Percentiles rank a stretch among this genome's conserved stretches.
Conservation (phyloP, 2,113 vertebrate species). For the Leuciscus idus region DNA sequence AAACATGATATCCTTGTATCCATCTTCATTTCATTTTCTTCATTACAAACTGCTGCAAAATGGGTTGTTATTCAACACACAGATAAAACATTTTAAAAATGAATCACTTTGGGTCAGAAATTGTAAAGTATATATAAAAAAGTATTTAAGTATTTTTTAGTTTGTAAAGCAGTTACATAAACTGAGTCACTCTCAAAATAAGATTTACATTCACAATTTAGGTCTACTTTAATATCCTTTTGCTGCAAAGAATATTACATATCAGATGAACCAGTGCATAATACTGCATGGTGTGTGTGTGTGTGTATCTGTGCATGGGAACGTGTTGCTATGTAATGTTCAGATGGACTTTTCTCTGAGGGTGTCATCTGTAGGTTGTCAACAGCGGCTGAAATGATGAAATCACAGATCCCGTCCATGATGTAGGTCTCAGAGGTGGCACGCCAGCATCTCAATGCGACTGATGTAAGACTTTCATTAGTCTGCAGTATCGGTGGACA, state of each 20-base stretch:
- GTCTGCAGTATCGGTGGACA: not conserved
- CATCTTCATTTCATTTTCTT: not conserved
- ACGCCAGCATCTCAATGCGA: not conserved
- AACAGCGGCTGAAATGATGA: not conserved
- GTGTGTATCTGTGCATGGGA: not conserved
- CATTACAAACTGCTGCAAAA: not conserved
- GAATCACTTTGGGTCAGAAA: not conserved
- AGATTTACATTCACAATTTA: not conserved
- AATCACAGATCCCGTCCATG: constrained; percentile 30
- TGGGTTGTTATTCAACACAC: too few species aligned
- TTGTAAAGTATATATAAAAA: not conserved
- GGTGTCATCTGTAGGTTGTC: constrained; percentile 40
- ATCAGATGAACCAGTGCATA: not conserved
- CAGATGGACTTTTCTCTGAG: constrained; percentile 3
- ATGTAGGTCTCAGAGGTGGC: constrained; percentile 31
- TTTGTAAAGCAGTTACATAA: not conserved
- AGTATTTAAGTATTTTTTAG: too few species aligned
- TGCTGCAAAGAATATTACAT: not conserved
- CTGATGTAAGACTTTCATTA: constrained; percentile 32
- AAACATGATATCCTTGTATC: not conserved
- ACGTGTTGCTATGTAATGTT: constrained; percentile 1
- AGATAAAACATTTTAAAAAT: not conserved
- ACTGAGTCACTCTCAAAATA: not conserved
- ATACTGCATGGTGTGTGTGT: not conserved
- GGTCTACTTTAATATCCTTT: not conserved